These are phyloP conservation scores for Chrysodeixis includens DNA, from an alignment of 2,888 invertebrate species.

Conservation along the genomic window DNA sequence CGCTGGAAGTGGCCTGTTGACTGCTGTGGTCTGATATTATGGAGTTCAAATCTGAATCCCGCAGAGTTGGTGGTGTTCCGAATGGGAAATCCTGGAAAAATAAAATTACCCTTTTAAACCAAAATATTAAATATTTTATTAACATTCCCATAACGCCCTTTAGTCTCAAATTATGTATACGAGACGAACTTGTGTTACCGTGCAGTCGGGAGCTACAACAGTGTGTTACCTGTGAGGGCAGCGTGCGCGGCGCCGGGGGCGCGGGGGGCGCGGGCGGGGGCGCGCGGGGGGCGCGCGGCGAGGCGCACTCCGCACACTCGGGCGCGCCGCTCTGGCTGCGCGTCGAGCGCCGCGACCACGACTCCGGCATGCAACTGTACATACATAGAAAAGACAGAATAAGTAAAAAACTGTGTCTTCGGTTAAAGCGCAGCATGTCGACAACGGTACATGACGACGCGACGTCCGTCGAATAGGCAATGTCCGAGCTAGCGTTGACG, in stretches of 20 bases:
- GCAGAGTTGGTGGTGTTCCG: constrained; percentile 83
- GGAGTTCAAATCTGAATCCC: constrained; percentile 84
- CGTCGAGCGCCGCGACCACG: constrained; percentile 81
- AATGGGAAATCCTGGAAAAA: constrained; percentile 85
- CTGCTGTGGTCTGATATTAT: constrained; percentile 86
- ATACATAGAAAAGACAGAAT: too few species aligned
- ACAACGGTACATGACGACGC: too few species aligned
- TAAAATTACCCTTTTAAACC: background rate
- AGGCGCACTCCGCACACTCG: constrained; percentile 81
- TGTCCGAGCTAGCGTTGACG: too few species aligned
- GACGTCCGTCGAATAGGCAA: too few species aligned
- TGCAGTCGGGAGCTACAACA: too few species aligned
- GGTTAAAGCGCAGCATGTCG: too few species aligned
- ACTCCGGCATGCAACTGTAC: constrained; percentile 83
- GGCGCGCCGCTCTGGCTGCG: constrained; percentile 65
- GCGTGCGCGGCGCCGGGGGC: constrained; percentile 65
- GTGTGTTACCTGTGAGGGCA: constrained; percentile 72
- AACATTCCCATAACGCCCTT: too few species aligned
- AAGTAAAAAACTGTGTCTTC: too few species aligned
- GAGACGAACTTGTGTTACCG: too few species aligned
- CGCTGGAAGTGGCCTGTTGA: constrained; percentile 87
- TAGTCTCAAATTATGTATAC: too few species aligned
- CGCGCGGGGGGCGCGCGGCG: constrained; percentile 72
- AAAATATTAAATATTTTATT: too few species aligned
- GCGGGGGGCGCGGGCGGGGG: constrained; percentile 74